Conservation (phyloP, 2,888 invertebrate species). For the Conomelus anceps region DNA sequence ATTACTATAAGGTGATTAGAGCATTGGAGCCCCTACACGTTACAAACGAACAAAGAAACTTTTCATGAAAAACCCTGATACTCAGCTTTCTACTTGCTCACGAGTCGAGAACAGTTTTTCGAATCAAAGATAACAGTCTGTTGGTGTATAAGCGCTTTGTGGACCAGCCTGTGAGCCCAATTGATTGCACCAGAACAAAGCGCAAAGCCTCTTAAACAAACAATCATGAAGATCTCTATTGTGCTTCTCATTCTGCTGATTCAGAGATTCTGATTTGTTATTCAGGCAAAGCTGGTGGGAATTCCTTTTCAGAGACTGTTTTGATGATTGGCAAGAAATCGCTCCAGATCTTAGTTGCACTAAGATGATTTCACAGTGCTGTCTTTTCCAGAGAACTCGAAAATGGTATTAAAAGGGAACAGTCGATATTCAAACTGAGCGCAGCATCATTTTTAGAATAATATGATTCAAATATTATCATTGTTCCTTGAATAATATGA, state of each 20-base stretch:
- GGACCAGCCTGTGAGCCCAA: too few relatives aligned
- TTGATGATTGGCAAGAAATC: neutral
- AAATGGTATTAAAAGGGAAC: too few relatives aligned
- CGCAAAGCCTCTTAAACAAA: neutral
- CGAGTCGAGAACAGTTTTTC: neutral
- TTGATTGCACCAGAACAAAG: neutral
- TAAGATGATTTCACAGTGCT: too few relatives aligned
- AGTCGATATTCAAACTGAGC: too few relatives aligned
- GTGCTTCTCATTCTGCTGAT: neutral
- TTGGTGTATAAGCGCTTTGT: neutral
- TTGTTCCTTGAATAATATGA: too few relatives aligned
- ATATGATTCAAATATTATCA: too few relatives aligned
- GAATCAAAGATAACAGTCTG: neutral
- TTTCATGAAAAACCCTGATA: neutral
- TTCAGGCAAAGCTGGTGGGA: neutral
- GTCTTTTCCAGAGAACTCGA: too few relatives aligned
- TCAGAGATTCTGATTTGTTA: neutral
- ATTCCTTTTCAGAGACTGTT: neutral
- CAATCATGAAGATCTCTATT: neutral
- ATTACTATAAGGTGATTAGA: neutral
- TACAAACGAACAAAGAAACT: neutral
- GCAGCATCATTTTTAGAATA: too few relatives aligned
- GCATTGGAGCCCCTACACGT: too few relatives aligned
- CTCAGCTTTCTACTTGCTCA: neutral
- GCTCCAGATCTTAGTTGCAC: too few relatives aligned